Conservation (phyloP, 2,797 vertebrate species). For the Perodicticus potto region DNA sequence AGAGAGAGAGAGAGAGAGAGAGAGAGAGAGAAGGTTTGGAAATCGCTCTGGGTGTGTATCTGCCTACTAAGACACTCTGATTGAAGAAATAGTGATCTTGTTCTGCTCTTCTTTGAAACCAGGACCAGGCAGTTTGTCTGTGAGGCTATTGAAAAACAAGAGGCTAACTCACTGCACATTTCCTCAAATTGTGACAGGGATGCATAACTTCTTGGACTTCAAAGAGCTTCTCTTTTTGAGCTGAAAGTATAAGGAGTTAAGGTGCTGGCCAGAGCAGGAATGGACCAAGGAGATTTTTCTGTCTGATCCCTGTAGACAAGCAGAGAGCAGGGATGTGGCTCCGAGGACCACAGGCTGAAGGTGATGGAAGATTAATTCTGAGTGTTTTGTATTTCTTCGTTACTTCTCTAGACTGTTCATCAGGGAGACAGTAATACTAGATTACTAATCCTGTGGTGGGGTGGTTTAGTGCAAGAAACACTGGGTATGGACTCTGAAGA, state of each 20-base stretch:
- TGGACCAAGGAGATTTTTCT: neutral
- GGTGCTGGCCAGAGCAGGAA: neutral
- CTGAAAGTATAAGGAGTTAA: neutral
- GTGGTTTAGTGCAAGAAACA: neutral
- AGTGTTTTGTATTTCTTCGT: neutral
- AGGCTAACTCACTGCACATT: conserved; percentile 15
- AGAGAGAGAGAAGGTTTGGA: neutral
- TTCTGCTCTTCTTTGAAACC: neutral
- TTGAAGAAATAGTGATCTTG: neutral
- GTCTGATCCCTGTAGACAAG: neutral
- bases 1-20: neutral
- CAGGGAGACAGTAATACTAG: neutral
- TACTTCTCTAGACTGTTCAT: neutral
- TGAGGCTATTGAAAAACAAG: neutral
- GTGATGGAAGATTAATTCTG: neutral
- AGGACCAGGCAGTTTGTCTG: neutral
- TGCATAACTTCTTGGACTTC: conserved; percentile 32
- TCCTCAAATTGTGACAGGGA: neutral
- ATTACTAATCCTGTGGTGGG: neutral
- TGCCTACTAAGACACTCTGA: conserved; percentile 1
- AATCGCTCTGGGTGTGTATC: neutral
- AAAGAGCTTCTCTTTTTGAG: conserved; percentile 10
- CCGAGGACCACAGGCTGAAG: neutral
- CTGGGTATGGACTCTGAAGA: neutral
- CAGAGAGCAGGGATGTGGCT: neutral